Evolutionary conservation across 1,140 invertebrate species (phyloP), one percentile per base, ranked within the genome.

Genomic region (Drosophila pruinosa): DNA sequence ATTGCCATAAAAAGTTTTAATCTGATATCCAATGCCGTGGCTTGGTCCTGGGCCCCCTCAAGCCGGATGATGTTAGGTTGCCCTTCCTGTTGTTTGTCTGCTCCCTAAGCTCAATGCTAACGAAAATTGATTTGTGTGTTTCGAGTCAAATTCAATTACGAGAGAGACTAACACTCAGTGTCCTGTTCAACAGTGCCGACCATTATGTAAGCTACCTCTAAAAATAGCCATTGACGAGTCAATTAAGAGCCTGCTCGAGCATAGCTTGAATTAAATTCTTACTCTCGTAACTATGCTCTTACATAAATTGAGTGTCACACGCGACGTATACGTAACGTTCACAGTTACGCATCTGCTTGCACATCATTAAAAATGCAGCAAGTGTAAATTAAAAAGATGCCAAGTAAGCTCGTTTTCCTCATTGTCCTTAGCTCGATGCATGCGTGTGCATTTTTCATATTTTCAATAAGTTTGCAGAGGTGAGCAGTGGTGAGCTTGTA

Each of bases 131-230:
- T 80, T 86, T 75, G 54, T 54, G 58, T 85, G 57, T 67, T 50
- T 63, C 67, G 22, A 85, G 58, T 79, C 72, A 61, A 75, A 83
- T 86, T 85, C 76, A 85, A 86, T 85, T 80, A 80, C 31, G 58
- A 58, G 54, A n/a, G n/a, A n/a, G n/a, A n/a, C n/a, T 36, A 73
- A 61, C 10, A 14, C 54, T 41, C 34, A 12, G 21, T 22, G 41
- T 45, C 4, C 67, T 53, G 43, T 52, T 22, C 53, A 19, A 50
- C 56, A 31, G 67, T 58, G 48, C n/a, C n/a, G 48, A 53, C 48
- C 73, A 63, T 68, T 34, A 24, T 71, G 19, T 53, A 26, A 15
- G 24, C 19, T 52, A 28, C 4, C 26, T n/a, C 72, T 81, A 72
- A 81, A 80, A 80, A 76, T 81, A 81, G 36, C 22, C 50, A 41